Evolutionary conservation across 30 jellyfish, hydroid and myxozoan species (phyloP).

Genomic region (Mastigias papua): DNA sequence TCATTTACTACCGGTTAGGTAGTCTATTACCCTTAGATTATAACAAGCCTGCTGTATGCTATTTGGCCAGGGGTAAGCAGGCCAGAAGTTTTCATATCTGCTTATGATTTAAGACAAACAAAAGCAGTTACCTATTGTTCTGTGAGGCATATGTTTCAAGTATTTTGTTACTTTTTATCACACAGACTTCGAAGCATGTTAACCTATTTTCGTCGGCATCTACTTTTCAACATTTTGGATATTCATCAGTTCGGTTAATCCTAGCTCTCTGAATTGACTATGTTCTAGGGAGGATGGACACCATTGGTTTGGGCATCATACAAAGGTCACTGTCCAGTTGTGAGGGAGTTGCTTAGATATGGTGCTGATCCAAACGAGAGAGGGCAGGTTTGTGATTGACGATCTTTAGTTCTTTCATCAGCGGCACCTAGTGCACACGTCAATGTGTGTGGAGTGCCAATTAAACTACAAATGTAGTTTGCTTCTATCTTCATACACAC

Average conservation of each 20-base stretch:
- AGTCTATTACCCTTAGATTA: too few relatives aligned
- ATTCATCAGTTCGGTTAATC: background rate
- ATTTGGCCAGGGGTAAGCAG: too few relatives aligned
- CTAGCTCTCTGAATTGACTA: background rate
- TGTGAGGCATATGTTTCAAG: too few relatives aligned
- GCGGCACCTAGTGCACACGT: background rate
- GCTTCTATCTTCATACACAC: too few relatives aligned
- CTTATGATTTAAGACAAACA: too few relatives aligned
- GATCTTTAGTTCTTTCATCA: background rate
- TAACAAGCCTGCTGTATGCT: too few relatives aligned
- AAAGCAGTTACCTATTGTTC: too few relatives aligned
- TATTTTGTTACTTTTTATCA: too few relatives aligned
- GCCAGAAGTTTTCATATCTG: too few relatives aligned
- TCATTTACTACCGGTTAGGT: too few relatives aligned
- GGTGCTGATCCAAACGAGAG: slow-evolving; percentile 97
- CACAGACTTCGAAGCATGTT: too few relatives aligned
- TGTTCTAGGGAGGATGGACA: slow-evolving; percentile 98
- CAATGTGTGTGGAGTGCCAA: background rate
- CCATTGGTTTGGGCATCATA: slow-evolving; percentile 96
- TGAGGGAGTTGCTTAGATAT: slow-evolving; percentile 73
- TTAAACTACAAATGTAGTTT: background rate
- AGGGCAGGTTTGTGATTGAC: slow-evolving; percentile 71
- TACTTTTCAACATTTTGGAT: background rate
- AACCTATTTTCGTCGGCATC: too few relatives aligned
- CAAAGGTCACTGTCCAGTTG: slow-evolving; percentile 89